A percentile compares a stretch with the other conserved stretches of the same genome.
These are phyloP conservation scores for Orientallactaga sibirica DNA, from an alignment of 2,797 vertebrate genomes.

Conservation along the genomic window DNA sequence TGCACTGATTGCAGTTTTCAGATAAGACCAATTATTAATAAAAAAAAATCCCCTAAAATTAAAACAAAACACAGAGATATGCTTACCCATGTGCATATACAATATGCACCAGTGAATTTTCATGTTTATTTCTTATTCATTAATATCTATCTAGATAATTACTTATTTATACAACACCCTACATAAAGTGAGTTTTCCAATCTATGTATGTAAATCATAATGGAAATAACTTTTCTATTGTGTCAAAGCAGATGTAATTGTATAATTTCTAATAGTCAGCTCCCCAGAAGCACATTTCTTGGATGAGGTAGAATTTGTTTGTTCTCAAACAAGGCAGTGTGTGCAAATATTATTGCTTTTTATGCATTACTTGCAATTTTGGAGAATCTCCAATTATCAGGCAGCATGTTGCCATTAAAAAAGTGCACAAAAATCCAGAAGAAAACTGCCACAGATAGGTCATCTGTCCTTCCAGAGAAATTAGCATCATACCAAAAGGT, in stretches of 20 bases:
- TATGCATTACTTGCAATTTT: not conserved
- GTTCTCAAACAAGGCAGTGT: not conserved
- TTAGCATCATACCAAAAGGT: not conserved
- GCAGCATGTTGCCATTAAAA: not conserved
- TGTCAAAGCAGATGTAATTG: not conserved
- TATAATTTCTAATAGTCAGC: not conserved
- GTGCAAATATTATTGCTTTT: not conserved
- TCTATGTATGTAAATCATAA: slow-evolving; percentile 8
- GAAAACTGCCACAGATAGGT: not conserved
- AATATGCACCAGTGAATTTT: not conserved
- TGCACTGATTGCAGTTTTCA: not conserved
- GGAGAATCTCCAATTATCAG: not conserved
- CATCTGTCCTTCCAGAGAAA: not conserved
- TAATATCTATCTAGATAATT: not conserved
- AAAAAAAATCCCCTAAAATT: not conserved
- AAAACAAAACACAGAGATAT: not conserved
- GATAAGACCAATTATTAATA: not conserved
- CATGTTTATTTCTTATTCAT: too few relatives aligned
- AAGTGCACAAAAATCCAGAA: not conserved
- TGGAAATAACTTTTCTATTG: not conserved
- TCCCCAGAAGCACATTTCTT: not conserved
- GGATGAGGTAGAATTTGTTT: not conserved
- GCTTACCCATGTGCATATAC: not conserved
- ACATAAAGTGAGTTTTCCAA: not conserved
- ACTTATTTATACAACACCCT: not conserved